A percentile compares a stretch with the other conserved stretches of the same genome.
Evolutionary conservation across 2,113 vertebrate species (phyloP).

Genomic region (Solea solea): DNA sequence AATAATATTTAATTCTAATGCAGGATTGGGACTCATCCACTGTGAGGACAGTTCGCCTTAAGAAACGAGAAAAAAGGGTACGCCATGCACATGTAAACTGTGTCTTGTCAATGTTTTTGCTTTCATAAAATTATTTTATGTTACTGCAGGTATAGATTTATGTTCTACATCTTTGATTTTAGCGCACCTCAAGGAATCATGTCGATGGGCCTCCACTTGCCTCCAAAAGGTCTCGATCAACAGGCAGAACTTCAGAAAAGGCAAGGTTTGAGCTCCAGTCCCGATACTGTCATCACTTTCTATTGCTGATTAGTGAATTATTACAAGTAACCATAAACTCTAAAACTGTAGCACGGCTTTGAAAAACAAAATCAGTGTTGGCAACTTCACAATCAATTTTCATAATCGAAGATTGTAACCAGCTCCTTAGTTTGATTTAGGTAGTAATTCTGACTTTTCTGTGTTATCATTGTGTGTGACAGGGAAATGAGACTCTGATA

Average conservation of each 20-base stretch:
- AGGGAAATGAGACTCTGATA: conserved; percentile 94
- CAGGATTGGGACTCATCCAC: conserved; percentile 96
- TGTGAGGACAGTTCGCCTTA: conserved; percentile 88
- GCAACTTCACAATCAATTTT: too few relatives aligned
- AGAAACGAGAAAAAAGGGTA: conserved; percentile 95
- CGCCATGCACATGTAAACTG: neutral
- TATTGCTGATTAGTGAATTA: neutral
- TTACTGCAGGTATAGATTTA: neutral
- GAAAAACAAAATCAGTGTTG: too few relatives aligned
- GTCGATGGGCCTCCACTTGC: conserved; percentile 86
- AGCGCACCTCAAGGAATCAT: conserved; percentile 93
- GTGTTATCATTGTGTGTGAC: neutral
- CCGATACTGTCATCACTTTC: neutral
- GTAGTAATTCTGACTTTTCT: neutral
- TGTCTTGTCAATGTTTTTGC: neutral
- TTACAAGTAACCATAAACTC: neutral
- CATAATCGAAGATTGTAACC: too few relatives aligned
- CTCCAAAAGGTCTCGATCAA: conserved; percentile 90
- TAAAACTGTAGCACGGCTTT: neutral
- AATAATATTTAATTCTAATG: neutral
- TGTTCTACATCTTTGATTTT: conserved; percentile 31
- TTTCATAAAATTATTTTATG: neutral
- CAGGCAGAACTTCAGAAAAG: conserved; percentile 83
- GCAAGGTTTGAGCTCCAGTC: conserved; percentile 66
- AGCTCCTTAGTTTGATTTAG: neutral